These are phyloP conservation scores for Dryocosmus kuriphilus DNA, from an alignment of 2,888 invertebrate genomes.

Conservation along the genomic window DNA sequence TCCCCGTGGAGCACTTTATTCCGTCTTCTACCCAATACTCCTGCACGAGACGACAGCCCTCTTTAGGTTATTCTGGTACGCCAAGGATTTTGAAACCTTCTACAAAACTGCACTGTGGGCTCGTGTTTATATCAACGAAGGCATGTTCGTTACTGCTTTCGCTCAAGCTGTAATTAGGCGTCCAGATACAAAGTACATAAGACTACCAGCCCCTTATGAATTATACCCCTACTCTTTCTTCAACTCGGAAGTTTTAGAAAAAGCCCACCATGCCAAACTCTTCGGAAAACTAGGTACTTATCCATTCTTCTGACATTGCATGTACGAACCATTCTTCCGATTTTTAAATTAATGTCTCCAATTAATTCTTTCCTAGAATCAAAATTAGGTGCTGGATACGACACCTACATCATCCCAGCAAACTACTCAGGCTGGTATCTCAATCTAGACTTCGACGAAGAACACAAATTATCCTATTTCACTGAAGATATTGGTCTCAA, in stretches of 20 bases:
- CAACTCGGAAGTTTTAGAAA: conserved; percentile 80
- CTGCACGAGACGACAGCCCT: conserved; percentile 71
- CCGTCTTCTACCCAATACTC: conserved; percentile 70
- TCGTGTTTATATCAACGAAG: conserved; percentile 76
- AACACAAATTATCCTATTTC: conserved; percentile 83
- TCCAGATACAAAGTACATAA: conserved; percentile 80
- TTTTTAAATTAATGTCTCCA: background rate
- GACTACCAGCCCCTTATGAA: conserved; percentile 85
- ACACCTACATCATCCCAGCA: conserved; percentile 79
- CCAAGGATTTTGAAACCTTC: conserved; percentile 76
- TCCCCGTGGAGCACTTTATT: conserved; percentile 79
- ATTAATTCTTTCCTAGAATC: conserved; percentile 51
- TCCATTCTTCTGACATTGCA: background rate
- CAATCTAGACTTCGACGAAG: conserved; percentile 79
- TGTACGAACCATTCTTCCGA: background rate
- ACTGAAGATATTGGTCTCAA: conserved; percentile 86
- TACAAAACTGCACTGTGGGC: conserved; percentile 76
- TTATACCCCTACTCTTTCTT: conserved; percentile 83
- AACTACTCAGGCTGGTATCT: conserved; percentile 82
- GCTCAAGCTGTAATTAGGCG: conserved; percentile 82
- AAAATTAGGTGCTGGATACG: conserved; percentile 71
- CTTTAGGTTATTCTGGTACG: conserved; percentile 72
- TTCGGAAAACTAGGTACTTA: conserved; percentile 70
- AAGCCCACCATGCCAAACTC: conserved; percentile 75
- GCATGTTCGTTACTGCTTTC: conserved; percentile 81